phyloP scores from a whole-genome alignment of 1,140 invertebrate species.

The Thalassaphorura encarpata region DNA sequence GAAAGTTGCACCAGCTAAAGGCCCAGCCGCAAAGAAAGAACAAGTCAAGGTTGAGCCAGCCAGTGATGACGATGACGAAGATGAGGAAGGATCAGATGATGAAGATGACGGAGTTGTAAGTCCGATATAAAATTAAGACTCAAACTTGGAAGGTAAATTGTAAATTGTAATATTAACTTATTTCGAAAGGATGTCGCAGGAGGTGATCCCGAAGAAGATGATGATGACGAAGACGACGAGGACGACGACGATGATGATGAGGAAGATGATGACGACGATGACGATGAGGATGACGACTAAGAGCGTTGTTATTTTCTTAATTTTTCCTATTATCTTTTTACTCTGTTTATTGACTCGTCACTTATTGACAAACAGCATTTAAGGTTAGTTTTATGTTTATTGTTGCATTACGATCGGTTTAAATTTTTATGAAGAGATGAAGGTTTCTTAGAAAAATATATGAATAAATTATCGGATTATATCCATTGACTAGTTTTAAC shows the following conservation, averaged over 20 bases:
- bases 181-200: too few relatives aligned
- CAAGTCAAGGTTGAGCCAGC: constrained; percentile 10
- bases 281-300: constrained; percentile 20
- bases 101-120: constrained; percentile 12
- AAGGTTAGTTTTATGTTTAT: too few relatives aligned
- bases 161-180: neutral
- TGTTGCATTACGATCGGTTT: too few relatives aligned
- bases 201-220: constrained; percentile 7
- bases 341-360: too few relatives aligned
- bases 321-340: neutral
- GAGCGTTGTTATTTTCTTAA: constrained; percentile 5
- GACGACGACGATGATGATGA: constrained; percentile 24
- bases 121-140: neutral
- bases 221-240: constrained; percentile 20
- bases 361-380: too few relatives aligned
- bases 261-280: constrained; percentile 9
- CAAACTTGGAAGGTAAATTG: neutral
- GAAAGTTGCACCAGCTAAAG: neutral
- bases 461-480: too few relatives aligned
- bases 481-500: too few relatives aligned
- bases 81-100: constrained; percentile 5
- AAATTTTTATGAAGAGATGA: too few relatives aligned
- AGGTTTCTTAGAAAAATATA: too few relatives aligned
- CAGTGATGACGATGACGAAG: constrained; percentile 17
- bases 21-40: constrained; percentile 5